Percentiles rank a stretch among this genome's conserved stretches.
Evolutionary conservation across 2,797 vertebrate species (phyloP).

Genomic region (Atherinosoma microstoma): DNA sequence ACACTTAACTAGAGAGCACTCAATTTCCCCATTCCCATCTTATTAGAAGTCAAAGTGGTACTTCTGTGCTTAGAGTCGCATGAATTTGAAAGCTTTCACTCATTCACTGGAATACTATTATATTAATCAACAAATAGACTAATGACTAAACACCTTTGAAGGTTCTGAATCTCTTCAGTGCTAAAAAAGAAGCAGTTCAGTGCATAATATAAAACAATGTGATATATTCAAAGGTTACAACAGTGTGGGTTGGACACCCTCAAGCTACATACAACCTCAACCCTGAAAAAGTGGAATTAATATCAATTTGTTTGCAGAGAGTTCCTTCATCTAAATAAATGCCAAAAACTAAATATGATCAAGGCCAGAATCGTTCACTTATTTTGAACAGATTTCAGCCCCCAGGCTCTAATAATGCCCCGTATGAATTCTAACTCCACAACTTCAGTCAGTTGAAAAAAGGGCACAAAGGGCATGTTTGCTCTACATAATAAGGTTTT

Average conservation of each 20-base stretch:
- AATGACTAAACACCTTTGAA: constrained; percentile 27
- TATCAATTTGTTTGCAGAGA: constrained; percentile 44
- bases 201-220: constrained; percentile 34
- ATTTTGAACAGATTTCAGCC: constrained; percentile 34
- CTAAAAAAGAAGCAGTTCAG: constrained; percentile 35
- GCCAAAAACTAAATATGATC: constrained; percentile 41
- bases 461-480: neutral
- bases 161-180: constrained; percentile 9
- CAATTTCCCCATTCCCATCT: neutral
- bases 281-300: constrained; percentile 29
- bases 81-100: neutral
- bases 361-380: constrained; percentile 33
- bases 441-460: constrained; percentile 1
- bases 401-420: neutral
- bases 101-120: neutral
- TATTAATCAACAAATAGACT: neutral
- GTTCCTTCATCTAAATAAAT: constrained; percentile 45
- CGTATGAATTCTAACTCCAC: constrained; percentile 27
- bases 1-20: neutral
- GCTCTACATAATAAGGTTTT: neutral
- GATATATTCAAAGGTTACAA: constrained; percentile 47
- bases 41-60: neutral
- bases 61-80: neutral
- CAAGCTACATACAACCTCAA: constrained; percentile 29
- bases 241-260: constrained; percentile 28